A percentile compares a stretch with the other conserved stretches of the same genome.
Conservation (phyloP, 2,797 vertebrate genomes). For the Notolepis coatsorum region DNA sequence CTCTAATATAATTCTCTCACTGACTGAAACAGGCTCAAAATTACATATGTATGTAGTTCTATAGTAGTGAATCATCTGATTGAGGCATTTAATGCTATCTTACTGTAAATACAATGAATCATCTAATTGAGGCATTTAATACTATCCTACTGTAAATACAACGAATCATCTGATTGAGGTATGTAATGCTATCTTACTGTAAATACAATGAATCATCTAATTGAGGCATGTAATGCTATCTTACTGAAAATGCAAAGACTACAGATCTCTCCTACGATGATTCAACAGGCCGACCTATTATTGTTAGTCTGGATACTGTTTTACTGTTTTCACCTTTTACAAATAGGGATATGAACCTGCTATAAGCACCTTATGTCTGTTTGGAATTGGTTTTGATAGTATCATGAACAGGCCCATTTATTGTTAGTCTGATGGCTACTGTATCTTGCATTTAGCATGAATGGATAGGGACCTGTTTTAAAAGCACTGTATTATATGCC, state of each 20-base stretch:
- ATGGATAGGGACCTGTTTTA: background rate
- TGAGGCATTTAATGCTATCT: background rate
- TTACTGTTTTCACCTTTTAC: too few species aligned
- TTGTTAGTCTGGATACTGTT: constrained; percentile 1
- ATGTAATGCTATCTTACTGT: background rate
- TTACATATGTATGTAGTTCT: background rate
- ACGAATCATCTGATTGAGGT: too few species aligned
- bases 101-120: background rate
- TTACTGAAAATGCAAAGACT: background rate
- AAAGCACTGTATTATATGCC: too few species aligned
- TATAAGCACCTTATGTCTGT: background rate
- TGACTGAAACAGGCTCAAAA: constrained; percentile 7
- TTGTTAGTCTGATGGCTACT: background rate
- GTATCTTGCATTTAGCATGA: background rate
- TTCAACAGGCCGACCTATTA: background rate
- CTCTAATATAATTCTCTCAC: too few species aligned
- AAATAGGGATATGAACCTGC: background rate
- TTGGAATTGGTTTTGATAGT: background rate
- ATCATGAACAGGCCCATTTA: background rate
- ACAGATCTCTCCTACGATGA: background rate
- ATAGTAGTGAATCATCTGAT: background rate
- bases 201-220: background rate
- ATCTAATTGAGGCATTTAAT: background rate
- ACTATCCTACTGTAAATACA: background rate
- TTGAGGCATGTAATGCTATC: background rate